Base-by-base conservation (phyloP, 1,140 invertebrate genomes). In the Microplitis demolitor region DNA sequence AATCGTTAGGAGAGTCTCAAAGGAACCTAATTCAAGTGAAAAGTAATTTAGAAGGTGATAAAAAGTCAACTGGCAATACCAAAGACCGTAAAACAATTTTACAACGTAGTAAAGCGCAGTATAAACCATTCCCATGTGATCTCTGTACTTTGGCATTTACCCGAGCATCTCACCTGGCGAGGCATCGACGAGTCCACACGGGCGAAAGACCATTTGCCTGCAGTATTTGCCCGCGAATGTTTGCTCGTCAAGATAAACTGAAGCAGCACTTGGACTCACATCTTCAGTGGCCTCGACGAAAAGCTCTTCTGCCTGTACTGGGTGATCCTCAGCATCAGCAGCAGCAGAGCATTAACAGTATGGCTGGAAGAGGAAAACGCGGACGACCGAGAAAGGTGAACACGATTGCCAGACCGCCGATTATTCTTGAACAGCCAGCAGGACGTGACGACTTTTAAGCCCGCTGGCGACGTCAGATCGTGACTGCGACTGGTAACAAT, bases 141-240 rank as follows among this genome's bases (percentile, higher is more conserved):
- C 78, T 87, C 13, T 89, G 88, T 74, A 88, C 84, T 0, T 75
- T 88, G 67, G 88, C 89, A 16, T 90, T 90, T 64, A 89, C 89
- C 0, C 78, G 89, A 69, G 91, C 90, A n/a, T 92, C 92, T 66
- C 94, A 95, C 78, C 85, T 95, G 2, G 90, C 93, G 37, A 88
- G 93, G 66, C 94, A 95, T 80, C 87, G 93, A 68, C 87, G 93
- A 45, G 87, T 89, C 9, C 91, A 91, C 76, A 90, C 89, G 1
- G 91, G 90, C 0, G 88, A 89, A 70, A 86, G 89, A 70, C 90
- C 90, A 0, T 91, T 89, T 77, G 82, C 84, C 5, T 91, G 91
- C 68, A 83, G 82, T 33, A 77, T 88, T n/a, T 91, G 91, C 80
- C 88, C 90, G 3, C 90, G 92, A 68, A 88, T 90, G 76, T 95